phyloP scores from a whole-genome alignment of 1,140 invertebrate genomes.

The Megalonaias nervosa region DNA sequence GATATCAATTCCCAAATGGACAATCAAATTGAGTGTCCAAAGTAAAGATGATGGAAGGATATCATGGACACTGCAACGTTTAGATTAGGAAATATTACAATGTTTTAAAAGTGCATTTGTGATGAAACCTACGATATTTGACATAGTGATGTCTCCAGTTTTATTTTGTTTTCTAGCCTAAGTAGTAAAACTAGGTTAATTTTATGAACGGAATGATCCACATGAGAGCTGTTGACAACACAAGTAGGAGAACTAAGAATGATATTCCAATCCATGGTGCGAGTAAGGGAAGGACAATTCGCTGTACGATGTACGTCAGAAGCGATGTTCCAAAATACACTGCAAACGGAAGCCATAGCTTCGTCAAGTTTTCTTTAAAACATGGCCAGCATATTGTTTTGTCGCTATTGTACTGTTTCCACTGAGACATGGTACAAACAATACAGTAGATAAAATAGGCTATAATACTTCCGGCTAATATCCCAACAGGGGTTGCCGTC shows the following conservation, averaged over 20 bases:
- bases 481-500: background rate
- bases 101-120: too few species aligned
- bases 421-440: background rate
- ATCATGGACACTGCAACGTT: too few species aligned
- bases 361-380: constrained; percentile 6
- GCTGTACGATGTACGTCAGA: background rate
- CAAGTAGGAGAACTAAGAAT: constrained; percentile 1
- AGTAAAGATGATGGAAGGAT: too few species aligned
- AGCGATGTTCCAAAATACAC: constrained; percentile 4
- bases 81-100: too few species aligned
- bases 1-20: too few species aligned
- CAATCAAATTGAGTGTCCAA: too few species aligned
- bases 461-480: background rate
- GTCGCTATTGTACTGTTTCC: constrained; percentile 1
- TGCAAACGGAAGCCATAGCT: constrained; percentile 21
- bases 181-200: too few species aligned
- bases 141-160: too few species aligned
- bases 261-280: constrained; percentile 10
- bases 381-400: constrained; percentile 10
- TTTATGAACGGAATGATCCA: background rate
- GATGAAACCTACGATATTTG: too few species aligned
- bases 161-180: too few species aligned
- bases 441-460: constrained; percentile 19
- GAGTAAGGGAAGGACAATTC: constrained; percentile 3
- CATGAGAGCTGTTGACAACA: constrained; percentile 8